Conservation (phyloP, 2,797 vertebrate genomes). For the Triplophysa yarkandensis region DNA sequence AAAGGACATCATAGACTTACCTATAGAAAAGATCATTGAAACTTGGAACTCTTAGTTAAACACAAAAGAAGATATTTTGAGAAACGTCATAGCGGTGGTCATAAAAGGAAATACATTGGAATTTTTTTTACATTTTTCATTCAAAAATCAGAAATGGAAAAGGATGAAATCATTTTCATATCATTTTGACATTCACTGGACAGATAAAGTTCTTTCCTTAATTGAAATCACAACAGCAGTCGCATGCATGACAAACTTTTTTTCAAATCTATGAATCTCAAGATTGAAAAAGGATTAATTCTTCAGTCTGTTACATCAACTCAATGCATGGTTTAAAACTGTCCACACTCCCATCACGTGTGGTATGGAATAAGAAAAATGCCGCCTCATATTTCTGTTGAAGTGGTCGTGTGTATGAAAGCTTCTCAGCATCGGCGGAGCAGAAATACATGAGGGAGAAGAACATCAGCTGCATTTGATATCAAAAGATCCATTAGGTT, state of each 20-base stretch:
- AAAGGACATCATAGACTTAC: background rate
- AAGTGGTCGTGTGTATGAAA: conserved; percentile 9
- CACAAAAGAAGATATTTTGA: no score
- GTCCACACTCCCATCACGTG: background rate
- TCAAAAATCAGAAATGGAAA: no score
- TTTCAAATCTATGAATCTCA: background rate
- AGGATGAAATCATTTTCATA: no score
- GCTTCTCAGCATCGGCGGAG: background rate
- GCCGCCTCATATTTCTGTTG: background rate
- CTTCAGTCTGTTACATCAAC: background rate
- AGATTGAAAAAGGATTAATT: background rate
- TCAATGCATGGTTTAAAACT: background rate
- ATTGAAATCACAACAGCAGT: background rate
- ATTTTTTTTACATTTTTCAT: no score
- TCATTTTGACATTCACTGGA: background rate
- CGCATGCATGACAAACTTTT: background rate
- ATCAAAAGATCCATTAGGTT: conserved; percentile 38
- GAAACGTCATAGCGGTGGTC: no score
- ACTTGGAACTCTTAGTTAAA: no score
- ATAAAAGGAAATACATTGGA: no score
- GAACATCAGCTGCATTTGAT: conserved; percentile 11
- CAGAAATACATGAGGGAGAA: background rate
- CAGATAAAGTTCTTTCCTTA: background rate
- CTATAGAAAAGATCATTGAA: no score
- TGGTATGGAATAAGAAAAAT: background rate